These are phyloP conservation scores for Nothoprocta perdicaria DNA, from an alignment of 2,113 vertebrate species.

Conservation along the genomic window DNA sequence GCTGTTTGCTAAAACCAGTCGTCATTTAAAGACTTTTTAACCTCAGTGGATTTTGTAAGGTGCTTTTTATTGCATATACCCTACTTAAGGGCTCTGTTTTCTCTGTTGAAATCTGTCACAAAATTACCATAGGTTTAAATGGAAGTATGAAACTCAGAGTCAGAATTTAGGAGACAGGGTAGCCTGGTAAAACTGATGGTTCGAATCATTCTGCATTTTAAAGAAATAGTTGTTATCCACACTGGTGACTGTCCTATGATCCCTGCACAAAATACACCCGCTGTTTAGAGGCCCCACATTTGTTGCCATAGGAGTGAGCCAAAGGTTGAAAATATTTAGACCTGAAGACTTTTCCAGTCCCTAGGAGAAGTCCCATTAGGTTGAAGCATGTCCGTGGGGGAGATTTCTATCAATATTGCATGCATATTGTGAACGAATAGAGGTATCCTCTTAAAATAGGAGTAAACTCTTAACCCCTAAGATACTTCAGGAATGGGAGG, in stretches of 20 bases:
- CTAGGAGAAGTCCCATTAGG: not conserved
- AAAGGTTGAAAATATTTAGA: not conserved
- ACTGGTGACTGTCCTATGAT: not conserved
- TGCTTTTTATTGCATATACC: not conserved
- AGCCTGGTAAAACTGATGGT: not conserved
- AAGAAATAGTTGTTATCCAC: not conserved
- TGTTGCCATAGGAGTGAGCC: not conserved
- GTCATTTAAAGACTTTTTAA: not conserved
- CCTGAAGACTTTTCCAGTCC: not conserved
- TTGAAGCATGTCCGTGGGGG: not conserved
- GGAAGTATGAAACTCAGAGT: not conserved
- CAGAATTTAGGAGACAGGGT: not conserved
- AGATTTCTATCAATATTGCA: not conserved
- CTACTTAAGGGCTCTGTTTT: not conserved
- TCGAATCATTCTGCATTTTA: not conserved
- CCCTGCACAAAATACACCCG: rapidly evolving
- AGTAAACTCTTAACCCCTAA: not conserved
- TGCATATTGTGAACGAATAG: not conserved
- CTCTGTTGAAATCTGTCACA: not conserved
- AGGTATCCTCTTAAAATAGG: not conserved
- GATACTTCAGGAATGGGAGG: not conserved
- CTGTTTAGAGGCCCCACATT: not conserved
- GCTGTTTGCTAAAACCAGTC: not conserved
- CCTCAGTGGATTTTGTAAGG: not conserved
- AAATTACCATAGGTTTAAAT: not conserved